A percentile compares a stretch with the other conserved stretches of the same genome.
These are phyloP conservation scores for Drusus annulatus DNA, from an alignment of 1,140 invertebrate species.

Conservation along the genomic window DNA sequence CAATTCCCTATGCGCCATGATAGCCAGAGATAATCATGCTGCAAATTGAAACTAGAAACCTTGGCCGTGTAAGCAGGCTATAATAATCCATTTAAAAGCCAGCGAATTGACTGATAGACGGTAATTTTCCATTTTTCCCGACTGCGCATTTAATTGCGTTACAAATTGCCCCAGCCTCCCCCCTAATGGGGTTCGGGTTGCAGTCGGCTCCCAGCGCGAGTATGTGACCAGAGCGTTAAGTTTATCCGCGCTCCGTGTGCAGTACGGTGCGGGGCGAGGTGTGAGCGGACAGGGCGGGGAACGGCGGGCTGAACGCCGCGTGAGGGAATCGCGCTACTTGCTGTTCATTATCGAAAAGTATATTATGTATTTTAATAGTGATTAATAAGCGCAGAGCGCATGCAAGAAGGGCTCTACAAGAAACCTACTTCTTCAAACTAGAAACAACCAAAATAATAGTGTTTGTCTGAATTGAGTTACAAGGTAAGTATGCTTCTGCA, in stretches of 20 bases:
- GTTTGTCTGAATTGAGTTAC: no score
- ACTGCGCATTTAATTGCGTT: slow-evolving; percentile 28
- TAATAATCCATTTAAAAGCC: no score
- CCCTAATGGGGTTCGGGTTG: slow-evolving; percentile 33
- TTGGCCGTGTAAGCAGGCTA: no score
- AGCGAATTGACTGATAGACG: neutral
- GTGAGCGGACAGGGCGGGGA: no score
- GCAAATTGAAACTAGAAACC: no score
- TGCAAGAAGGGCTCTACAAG: no score
- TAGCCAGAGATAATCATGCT: neutral
- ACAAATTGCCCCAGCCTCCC: slow-evolving; percentile 14
- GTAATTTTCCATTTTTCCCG: neutral
- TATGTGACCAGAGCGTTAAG: slow-evolving; percentile 32
- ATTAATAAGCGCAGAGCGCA: neutral
- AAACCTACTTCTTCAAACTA: no score
- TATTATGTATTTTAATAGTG: neutral
- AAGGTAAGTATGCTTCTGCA: no score
- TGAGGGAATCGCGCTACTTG: no score
- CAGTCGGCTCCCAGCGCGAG: slow-evolving; percentile 8
- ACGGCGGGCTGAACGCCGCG: no score
- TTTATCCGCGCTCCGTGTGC: slow-evolving; percentile 24
- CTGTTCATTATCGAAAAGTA: no score
- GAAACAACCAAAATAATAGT: no score
- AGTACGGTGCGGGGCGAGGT: neutral
- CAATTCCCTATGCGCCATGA: neutral